phyloP scores from a whole-genome alignment of 2,113 vertebrate genomes.

The Reinhardtius hippoglossoides region DNA sequence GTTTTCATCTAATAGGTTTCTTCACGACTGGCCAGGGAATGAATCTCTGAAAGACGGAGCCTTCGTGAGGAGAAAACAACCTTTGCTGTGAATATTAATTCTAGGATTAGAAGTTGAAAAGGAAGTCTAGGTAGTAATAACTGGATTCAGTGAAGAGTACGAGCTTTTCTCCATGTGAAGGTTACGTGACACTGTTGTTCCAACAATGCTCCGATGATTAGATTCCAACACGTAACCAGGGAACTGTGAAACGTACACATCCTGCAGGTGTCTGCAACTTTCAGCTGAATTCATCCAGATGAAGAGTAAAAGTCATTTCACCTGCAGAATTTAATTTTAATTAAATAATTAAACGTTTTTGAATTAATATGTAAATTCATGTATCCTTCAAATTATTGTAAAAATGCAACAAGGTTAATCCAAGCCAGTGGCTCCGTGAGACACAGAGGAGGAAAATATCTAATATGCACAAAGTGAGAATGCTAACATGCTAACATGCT shows the following conservation, averaged over 20 bases:
- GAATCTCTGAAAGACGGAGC: not conserved
- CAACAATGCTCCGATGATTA: not conserved
- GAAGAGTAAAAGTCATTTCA: too few species aligned
- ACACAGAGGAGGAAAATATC: too few species aligned
- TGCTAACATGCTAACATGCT: too few species aligned
- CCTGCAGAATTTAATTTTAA: too few species aligned
- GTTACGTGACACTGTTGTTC: not conserved
- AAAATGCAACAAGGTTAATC: too few species aligned
- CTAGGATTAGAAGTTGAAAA: not conserved
- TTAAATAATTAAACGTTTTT: too few species aligned
- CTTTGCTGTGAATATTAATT: not conserved
- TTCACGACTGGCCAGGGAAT: not conserved
- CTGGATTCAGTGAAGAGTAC: not conserved
- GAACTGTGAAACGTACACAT: not conserved
- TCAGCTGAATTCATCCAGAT: not conserved
- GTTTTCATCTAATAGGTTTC: not conserved
- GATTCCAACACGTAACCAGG: not conserved
- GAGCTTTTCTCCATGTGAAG: too few species aligned
- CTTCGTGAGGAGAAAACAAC: not conserved
- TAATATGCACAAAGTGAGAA: too few species aligned
- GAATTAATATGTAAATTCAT: too few species aligned
- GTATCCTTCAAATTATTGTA: too few species aligned
- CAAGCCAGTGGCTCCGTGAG: too few species aligned
- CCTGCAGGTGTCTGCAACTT: not conserved
- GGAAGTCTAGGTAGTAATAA: not conserved